Evolutionary conservation across 1,140 invertebrate species (phyloP), one percentile per base, ranked within the genome.

Genomic region (Drosophila suzukii): DNA sequence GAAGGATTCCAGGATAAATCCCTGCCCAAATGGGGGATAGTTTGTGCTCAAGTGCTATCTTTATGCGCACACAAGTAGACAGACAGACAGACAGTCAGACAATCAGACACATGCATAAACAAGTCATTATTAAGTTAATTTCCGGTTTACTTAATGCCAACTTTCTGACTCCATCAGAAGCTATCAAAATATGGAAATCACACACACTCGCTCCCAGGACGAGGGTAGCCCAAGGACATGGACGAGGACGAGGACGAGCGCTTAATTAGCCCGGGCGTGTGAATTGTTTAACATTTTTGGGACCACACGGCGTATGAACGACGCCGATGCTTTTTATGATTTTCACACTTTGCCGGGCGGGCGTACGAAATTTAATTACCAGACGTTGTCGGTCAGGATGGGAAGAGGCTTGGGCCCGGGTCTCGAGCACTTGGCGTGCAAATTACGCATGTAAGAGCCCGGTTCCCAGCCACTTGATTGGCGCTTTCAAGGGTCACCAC

Each of bases 241-340:
- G 13, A 49, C 20, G 46, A 49, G 3, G 27, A 59, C 36, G 15
- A 46, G 46, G 71, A 49, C 62, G 56, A 84, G 83, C 78, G 60
- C 81, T 90, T 90, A 90, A 90, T 90, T 90, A 90, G 86, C 81
- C 56, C 46, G 43, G 70, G 77, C 75, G 82, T 86, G 82, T 82
- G 83, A 86, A 86, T 86, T 78, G 78, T 78, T 86, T 49, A 88
- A 86, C 82, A 85, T 86, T 85, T 85, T 85, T 75, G 82, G 82
- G 74, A 60, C 68, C 74, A 72, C 75, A 72, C 65, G 78, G 78
- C 78, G 82, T 84, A 84, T 84, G 49, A 63, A 59, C 20, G 20
- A 47, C 44, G 41, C 15, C 57, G 81, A 77, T 86, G 82, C 78
- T 85, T 85, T 85, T 85, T 88, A 85, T 88, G 82, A 78, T 85